Conservation (phyloP, 1,140 invertebrate species). For the Oppia nitens region DNA sequence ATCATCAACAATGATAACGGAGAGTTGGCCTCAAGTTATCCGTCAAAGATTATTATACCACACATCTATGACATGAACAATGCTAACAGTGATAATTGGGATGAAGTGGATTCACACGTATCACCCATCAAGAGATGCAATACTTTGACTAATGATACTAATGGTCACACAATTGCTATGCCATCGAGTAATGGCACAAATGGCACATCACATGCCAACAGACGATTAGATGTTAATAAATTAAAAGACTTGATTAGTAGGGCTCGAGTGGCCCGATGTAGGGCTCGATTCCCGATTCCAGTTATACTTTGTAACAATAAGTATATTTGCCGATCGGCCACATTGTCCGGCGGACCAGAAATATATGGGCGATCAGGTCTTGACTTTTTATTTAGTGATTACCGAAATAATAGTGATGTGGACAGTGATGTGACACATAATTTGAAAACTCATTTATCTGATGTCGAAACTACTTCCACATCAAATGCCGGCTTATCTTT, state of each 20-base stretch:
- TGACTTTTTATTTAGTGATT: constrained; percentile 32
- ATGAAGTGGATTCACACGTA: constrained; percentile 18
- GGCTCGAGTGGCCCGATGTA: constrained; percentile 45
- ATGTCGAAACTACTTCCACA: neutral
- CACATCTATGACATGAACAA: constrained; percentile 26
- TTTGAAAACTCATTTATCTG: neutral
- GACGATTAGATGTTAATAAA: constrained; percentile 38
- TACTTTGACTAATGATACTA: constrained; percentile 1
- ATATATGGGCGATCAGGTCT: constrained; percentile 47
- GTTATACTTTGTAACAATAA: constrained; percentile 61
- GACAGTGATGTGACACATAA: constrained; percentile 5
- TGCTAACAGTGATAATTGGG: constrained; percentile 38
- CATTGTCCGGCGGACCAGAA: constrained; percentile 49
- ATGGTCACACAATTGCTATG: constrained; percentile 15
- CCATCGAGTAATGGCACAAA: constrained; percentile 26
- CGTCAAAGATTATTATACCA: constrained; percentile 48
- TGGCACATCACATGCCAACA: constrained; percentile 26
- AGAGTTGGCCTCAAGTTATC: constrained; percentile 56
- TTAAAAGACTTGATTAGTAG: constrained; percentile 42
- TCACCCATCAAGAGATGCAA: constrained; percentile 4
- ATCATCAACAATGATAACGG: constrained; percentile 45
- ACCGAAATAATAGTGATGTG: constrained; percentile 1
- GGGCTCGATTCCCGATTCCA: constrained; percentile 56
- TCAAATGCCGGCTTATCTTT: constrained; percentile 9
- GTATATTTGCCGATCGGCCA: constrained; percentile 37